Percentiles rank a stretch among this genome's conserved stretches.
These are phyloP conservation scores for Linurgus olivaceus DNA, from an alignment of 2,797 vertebrate genomes.

Conservation along the genomic window DNA sequence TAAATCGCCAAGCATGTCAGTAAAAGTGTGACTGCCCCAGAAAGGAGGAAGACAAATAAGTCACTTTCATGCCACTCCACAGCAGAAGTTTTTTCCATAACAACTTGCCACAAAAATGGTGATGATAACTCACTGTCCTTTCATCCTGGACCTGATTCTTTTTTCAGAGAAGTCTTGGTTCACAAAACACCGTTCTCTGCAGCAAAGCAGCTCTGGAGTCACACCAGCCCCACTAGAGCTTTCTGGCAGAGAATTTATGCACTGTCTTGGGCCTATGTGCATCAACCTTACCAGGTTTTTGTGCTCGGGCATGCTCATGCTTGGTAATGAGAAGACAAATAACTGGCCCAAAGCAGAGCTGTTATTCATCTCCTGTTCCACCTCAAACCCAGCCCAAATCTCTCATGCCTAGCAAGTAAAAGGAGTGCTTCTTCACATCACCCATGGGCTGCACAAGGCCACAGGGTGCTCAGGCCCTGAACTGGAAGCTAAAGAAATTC, in stretches of 20 bases:
- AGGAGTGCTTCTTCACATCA: background rate
- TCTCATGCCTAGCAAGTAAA: background rate
- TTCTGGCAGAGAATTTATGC: background rate
- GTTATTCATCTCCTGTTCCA: background rate
- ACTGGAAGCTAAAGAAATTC: background rate
- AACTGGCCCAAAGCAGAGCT: background rate
- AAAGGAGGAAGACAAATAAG: background rate
- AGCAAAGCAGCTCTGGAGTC: background rate
- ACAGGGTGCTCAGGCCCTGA: background rate
- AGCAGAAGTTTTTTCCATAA: background rate
- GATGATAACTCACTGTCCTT: background rate
- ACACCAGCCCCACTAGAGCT: accelerated
- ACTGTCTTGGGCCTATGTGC: background rate
- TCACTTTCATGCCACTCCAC: background rate
- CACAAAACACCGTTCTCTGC: background rate
- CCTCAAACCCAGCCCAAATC: background rate
- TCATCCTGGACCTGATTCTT: background rate
- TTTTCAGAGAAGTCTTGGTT: background rate
- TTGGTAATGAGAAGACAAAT: background rate
- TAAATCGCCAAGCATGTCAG: background rate
- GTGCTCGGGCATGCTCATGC: background rate
- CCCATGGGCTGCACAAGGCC: accelerated
- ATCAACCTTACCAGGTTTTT: background rate
- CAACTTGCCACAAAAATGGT: background rate
- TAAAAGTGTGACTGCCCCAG: background rate